Evolutionary conservation across 2,888 invertebrate genomes (phyloP), one percentile per base, ranked within the genome.

Genomic region (Ophion costatus): DNA sequence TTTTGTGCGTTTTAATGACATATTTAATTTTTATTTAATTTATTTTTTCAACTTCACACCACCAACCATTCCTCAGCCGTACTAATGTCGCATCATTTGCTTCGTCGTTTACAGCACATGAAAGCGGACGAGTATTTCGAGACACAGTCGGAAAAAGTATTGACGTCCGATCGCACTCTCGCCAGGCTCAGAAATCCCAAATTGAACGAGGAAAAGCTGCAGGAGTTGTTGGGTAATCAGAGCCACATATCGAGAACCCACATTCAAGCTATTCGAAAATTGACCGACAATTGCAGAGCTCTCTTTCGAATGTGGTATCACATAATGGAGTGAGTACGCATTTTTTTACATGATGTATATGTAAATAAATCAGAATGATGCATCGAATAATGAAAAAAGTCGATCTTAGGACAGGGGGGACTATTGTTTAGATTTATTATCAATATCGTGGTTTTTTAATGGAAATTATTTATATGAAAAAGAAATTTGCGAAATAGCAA

Each of bases 131-230:
- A 93, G n/a, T 94, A 94, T 84, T 94, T 94, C 86, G 91, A 91
- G 85, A 88, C 83, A 2, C 93, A 93, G 87, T 90, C 91, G 42
- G 88, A 89, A 70, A 94, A 93, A 84, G 87, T 95, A 61, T 93
- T 95, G 75, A 98, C 98, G 11, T 98, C 98, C 10, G 96, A 97
- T 93, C 96, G 96, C 90, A 97, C 97, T 0, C 94, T 98, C 86
- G 96, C 96, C 89, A 96, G 96, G 88, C 93, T 98, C 22, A 96
- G 96, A 91, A 97, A 96, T 89, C 95, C 97, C 51, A 95, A 96
- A 73, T 91, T 98, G n/a, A 95, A 95, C 38, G 96, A 96, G 85
- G 95, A 96, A 90, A 95, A 96, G 81, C 92, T 97, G 1, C 95
- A 96, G 83, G 94, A 94, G 80, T 92, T 96, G 45, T 92, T 96